Conservation (phyloP, 2,797 vertebrate species). For the Sitta carolinensis region DNA sequence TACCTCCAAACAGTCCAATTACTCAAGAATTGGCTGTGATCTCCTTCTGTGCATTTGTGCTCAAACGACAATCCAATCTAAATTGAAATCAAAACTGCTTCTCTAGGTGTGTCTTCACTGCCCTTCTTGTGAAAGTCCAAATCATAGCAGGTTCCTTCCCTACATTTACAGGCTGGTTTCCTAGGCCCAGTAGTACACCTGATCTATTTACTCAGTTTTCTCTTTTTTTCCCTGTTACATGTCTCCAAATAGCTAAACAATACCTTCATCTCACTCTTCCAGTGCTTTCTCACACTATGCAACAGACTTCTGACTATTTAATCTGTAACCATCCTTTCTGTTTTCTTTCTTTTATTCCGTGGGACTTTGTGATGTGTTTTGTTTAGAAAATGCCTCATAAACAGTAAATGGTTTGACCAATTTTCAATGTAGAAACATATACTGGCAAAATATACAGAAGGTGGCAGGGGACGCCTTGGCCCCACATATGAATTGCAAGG, state of each 20-base stretch:
- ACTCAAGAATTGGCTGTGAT: accelerated
- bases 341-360: neutral
- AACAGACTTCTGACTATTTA: neutral
- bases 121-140: neutral
- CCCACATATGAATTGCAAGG: neutral
- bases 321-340: neutral
- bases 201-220: neutral
- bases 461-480: neutral
- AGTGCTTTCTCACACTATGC: neutral
- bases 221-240: neutral
- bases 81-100: neutral
- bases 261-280: neutral
- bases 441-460: neutral
- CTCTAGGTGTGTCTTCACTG: neutral
- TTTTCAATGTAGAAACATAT: neutral
- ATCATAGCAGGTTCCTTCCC: neutral
- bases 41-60: neutral
- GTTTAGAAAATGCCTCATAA: neutral
- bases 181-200: neutral
- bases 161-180: accelerated
- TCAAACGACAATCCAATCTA: neutral
- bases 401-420: neutral
- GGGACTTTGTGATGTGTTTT: neutral
- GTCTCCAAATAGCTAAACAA: neutral
- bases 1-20: neutral